Evolutionary conservation across 2,888 invertebrate genomes (phyloP), one percentile per base, ranked within the genome.

Genomic region (Spodoptera littoralis): DNA sequence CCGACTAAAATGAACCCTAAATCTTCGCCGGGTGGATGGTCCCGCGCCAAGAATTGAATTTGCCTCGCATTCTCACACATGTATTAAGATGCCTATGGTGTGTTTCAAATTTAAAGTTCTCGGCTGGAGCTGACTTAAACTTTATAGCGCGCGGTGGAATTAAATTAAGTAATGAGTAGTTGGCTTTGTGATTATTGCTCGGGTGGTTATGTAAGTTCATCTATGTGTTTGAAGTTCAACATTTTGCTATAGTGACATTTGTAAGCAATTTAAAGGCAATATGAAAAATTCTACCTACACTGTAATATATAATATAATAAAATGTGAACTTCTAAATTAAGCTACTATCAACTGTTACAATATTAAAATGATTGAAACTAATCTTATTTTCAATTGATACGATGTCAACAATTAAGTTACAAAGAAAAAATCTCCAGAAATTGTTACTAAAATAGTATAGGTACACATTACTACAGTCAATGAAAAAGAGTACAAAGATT

Each of bases 41-140:
- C 85, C 83, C 82, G 85, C 84, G 90, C 91, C 89, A 89, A 90
- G 91, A 93, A 92, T 92, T 91, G 89, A 90, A 91, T 92, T 92
- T 89, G 88, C 88, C 84, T 88, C 84, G 85, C 83, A 72, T 72
- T 80, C 81, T 80, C 84, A 81, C 80, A 76, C 82, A 82, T 79
- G 75, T 74, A 75, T 75, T 77, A 75, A 75, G 65, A 77, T 76
- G 76, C 76, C 76, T 70, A 79, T 70, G 76, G 78, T 62, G 63
- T 80, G 76, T 76, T 78, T 80, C 67, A 78, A 80, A 78, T 78
- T 73, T 76, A 65, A 76, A 65, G 65, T 76, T 70, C 59, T 44
- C 54, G 64, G 43, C 43, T 57, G 59, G 49, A 63, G 57, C 60
- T 57, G 76, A 71, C 76, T 70, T 61, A 30, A 67, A 67, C 47